Evolutionary conservation across 2,797 vertebrate species (phyloP), one percentile per base, ranked within the genome.

Genomic region (Platalea minor): DNA sequence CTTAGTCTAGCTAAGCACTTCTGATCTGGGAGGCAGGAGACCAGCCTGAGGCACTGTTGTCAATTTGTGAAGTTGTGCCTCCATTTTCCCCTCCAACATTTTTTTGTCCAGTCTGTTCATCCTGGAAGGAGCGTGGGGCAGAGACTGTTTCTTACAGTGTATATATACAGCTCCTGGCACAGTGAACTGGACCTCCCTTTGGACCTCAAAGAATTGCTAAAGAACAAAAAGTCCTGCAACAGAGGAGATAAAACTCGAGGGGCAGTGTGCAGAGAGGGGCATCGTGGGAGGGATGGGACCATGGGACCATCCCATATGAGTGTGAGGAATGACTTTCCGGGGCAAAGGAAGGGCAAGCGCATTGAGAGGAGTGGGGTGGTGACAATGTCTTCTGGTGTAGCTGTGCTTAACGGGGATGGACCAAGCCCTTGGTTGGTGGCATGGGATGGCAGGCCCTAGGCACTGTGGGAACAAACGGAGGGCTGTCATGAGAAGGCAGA

Each of bases 281-380:
- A 46, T 19, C 0, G 0, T 46, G 14, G 26, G 39, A 90, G 26
- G 11, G 29, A 37, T 2, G 1, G 33, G 46, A 50, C 33, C 11
- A 9, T 1, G 1, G 12, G 31, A 41, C 4, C 10, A 39, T 64
- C 29, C 35, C 5, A 2, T 17, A 9, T 54, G 57, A 45, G 17
- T 18, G 51, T 33, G 20, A 61, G 17, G 48, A 85, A 50, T 20
- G 17, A 43, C 10, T 29, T 69, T 43, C 11, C 61, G 68, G 17
- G 21, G 24, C 5, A 84, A 76, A 48, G 1, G 17, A 3, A 20
- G 28, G 10, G 24, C 17, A 53, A 67, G 5, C 4, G 26, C 19
- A 2, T 2, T 65, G 46, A 67, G 23, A 73, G 21, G 16, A 67
- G 7, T 2, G 0, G 17, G 7, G 5, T 65, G 29, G 33, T 65